phyloP scores from a whole-genome alignment of 2,113 vertebrate genomes.

The Oceanites oceanicus region DNA sequence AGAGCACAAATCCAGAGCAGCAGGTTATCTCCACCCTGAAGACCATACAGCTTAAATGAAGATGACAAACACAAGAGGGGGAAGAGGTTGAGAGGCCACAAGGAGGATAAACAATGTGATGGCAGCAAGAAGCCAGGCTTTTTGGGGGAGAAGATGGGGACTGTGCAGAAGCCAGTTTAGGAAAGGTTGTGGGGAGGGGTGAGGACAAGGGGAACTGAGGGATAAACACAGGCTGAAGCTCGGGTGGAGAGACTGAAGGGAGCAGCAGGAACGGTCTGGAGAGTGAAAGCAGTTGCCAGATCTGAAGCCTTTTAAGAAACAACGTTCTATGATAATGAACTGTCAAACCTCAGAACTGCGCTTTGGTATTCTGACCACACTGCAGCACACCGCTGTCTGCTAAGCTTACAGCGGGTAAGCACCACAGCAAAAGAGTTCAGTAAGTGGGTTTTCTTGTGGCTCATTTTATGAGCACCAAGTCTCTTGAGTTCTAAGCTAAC shows the following conservation, averaged over 20 bases:
- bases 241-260: neutral
- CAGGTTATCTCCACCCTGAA: neutral
- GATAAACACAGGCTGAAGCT: neutral
- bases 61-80: rapidly evolving
- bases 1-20: neutral
- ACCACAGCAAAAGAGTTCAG: neutral
- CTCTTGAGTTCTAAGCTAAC: neutral
- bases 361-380: neutral
- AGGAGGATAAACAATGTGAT: neutral
- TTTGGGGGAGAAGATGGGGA: neutral
- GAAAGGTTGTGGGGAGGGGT: neutral
- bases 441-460: neutral
- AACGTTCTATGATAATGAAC: rapidly evolving
- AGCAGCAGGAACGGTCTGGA: rapidly evolving
- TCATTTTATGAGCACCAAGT: neutral
- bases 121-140: neutral
- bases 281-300: rapidly evolving
- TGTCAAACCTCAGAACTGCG: neutral
- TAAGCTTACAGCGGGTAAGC: rapidly evolving
- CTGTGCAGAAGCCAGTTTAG: neutral
- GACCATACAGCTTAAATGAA: neutral
- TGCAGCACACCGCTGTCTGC: no score
- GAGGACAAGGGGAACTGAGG: neutral
- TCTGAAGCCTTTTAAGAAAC: neutral
- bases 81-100: neutral